Evolutionary conservation across 1,140 invertebrate genomes (phyloP).

Genomic region (Aphaenogaster ashmeadi): DNA sequence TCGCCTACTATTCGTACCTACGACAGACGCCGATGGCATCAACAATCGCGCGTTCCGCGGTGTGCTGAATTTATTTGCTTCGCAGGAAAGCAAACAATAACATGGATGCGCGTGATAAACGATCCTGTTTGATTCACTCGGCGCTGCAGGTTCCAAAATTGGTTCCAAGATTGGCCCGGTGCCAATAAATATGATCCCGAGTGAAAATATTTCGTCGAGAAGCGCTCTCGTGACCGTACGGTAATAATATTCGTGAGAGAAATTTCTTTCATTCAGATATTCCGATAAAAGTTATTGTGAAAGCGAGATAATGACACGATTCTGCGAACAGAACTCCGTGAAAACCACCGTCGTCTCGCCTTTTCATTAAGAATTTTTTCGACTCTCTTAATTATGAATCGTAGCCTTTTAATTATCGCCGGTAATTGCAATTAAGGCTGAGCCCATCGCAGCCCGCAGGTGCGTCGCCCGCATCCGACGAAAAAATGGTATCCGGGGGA

Average conservation of each 20-base stretch:
- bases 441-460: neutral
- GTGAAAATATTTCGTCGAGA: slow-evolving; percentile 8
- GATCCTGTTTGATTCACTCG: slow-evolving; percentile 33
- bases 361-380: slow-evolving; percentile 39
- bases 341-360: neutral
- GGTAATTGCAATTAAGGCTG: slow-evolving; percentile 32
- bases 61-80: slow-evolving; percentile 34
- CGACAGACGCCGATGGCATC: neutral
- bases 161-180: neutral
- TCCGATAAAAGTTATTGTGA: neutral
- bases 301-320: neutral
- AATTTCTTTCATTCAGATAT: neutral
- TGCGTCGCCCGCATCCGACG: slow-evolving; percentile 3
- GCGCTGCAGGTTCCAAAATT: neutral
- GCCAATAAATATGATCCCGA: slow-evolving; percentile 17
- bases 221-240: neutral
- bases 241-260: neutral
- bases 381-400: slow-evolving; percentile 53
- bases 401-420: slow-evolving; percentile 42
- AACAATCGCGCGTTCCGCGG: neutral
- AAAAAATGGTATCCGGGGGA: slow-evolving; percentile 54
- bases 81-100: slow-evolving; percentile 39
- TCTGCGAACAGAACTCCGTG: neutral
- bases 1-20: neutral
- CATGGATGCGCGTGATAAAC: slow-evolving; percentile 27